phyloP scores from a whole-genome alignment of 2,888 invertebrate genomes.

The Smittia aterrima region DNA sequence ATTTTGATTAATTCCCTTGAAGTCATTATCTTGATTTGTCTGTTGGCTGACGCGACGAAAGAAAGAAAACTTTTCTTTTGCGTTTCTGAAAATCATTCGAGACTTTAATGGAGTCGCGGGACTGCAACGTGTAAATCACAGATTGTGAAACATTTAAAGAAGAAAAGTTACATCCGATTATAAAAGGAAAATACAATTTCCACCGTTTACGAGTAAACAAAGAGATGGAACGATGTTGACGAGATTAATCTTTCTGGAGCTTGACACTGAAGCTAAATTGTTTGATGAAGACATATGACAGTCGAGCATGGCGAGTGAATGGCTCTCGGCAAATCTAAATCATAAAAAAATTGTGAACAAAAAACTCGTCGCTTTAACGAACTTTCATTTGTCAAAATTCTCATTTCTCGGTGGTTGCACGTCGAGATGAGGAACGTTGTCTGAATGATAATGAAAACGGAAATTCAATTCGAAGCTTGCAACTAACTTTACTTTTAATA shows the following conservation, averaged over 20 bases:
- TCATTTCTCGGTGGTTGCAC: background rate
- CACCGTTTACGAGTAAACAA: no score
- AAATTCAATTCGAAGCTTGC: constrained; percentile 4
- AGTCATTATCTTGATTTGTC: constrained; percentile 11
- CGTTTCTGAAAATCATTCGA: no score
- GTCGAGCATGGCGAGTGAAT: background rate
- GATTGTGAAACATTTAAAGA: no score
- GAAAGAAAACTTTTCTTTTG: no score
- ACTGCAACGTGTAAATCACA: no score
- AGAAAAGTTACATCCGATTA: no score
- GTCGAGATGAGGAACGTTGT: background rate
- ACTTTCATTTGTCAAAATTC: constrained; percentile 25
- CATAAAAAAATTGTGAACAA: background rate
- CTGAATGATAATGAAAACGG: constrained; percentile 23
- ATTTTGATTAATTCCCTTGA: constrained; percentile 33
- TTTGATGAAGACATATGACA: constrained; percentile 25
- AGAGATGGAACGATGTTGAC: background rate
- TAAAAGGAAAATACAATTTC: no score
- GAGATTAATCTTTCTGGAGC: constrained; percentile 8
- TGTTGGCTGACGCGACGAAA: background rate
- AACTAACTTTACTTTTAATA: background rate
- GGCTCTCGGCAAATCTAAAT: constrained; percentile 5
- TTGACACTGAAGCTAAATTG: constrained; percentile 20
- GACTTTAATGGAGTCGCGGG: no score
- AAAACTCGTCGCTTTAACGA: constrained; percentile 10